These are phyloP conservation scores for Oncopeltus fasciatus DNA, from an alignment of 1,140 invertebrate genomes.

Conservation along the genomic window DNA sequence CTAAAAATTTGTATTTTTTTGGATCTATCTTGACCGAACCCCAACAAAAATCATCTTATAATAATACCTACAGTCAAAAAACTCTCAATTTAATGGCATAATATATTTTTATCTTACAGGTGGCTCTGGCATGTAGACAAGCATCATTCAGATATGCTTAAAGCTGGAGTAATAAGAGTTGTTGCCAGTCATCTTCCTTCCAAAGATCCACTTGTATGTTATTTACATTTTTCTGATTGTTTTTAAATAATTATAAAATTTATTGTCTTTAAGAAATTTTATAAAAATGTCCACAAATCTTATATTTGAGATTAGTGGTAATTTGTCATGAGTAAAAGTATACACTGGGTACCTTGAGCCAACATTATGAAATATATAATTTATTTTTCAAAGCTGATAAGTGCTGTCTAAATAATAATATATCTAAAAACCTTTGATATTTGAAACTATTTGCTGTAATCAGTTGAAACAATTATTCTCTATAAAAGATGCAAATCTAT, in stretches of 20 bases:
- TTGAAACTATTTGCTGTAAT: too few species aligned
- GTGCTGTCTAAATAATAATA: not conserved
- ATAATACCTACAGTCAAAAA: too few species aligned
- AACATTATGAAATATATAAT: not conserved
- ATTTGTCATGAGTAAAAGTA: too few species aligned
- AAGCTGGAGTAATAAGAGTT: constrained; percentile 14
- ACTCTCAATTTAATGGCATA: not conserved
- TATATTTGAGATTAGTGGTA: not conserved
- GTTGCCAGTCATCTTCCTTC: constrained; percentile 11
- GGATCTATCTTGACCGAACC: too few species aligned
- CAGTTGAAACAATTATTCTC: too few species aligned
- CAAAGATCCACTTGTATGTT: constrained; percentile 13
- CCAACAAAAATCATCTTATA: too few species aligned
- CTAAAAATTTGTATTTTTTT: too few species aligned
- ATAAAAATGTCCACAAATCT: not conserved
- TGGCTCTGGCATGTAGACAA: constrained; percentile 18
- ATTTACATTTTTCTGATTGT: not conserved
- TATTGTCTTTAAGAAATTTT: not conserved
- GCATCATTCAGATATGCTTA: constrained; percentile 13
- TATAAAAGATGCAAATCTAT: too few species aligned
- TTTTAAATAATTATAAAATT: not conserved
- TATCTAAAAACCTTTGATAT: too few species aligned
- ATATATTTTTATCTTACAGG: constrained; percentile 9
- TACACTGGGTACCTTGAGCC: too few species aligned
- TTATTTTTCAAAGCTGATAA: not conserved